Evolutionary conservation across 1,140 invertebrate species (phyloP), one percentile per base, ranked within the genome.

Genomic region (Macrotrachela quadricornifera): DNA sequence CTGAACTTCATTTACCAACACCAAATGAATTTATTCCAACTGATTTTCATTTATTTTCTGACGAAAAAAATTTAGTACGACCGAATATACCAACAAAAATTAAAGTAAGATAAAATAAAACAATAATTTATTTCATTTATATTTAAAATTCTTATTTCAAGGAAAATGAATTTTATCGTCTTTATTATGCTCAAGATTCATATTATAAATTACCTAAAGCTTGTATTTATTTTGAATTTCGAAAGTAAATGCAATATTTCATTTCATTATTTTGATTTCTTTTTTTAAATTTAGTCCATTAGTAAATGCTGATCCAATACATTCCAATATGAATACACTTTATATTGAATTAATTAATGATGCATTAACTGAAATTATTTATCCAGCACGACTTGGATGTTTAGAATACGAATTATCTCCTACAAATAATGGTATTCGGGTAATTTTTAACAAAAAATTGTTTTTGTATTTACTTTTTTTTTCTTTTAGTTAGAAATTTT

Each of bases 301-400:
- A 45, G 80, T 82, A 1, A 85, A 85, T 69, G 63, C 80, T 54
- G 85, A 92, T 71, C 88, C 91, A 0, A 59, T 81, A 1, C 80
- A 78, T 69, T 79, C 77, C 56, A 85, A 84, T 69, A 72, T 91
- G 63, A 81, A 80, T 9, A 77, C 79, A 47, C 75, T 96, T 71
- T 85, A 85, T 73, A 77, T 82, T 4, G 72, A 79, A 59, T 70
- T 91, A 46, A 77, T 92, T 50, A 64, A 66, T 41, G 90, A 95
- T 73, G 75, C 79, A 14, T 68, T 95, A 9, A 90, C 83, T 62
- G 87, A 95, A 70, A 87, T 86, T 69, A 75, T 82, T 1, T 97
- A 96, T 70, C 77, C 80, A 54, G 88, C 90, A 0, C 80, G 83
- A 57, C 69, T 94, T 49, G 86, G 88, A 54, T 85, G 85, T 8